Base-by-base conservation (phyloP, 2,113 vertebrate genomes). In the Meleagris gallopavo region DNA sequence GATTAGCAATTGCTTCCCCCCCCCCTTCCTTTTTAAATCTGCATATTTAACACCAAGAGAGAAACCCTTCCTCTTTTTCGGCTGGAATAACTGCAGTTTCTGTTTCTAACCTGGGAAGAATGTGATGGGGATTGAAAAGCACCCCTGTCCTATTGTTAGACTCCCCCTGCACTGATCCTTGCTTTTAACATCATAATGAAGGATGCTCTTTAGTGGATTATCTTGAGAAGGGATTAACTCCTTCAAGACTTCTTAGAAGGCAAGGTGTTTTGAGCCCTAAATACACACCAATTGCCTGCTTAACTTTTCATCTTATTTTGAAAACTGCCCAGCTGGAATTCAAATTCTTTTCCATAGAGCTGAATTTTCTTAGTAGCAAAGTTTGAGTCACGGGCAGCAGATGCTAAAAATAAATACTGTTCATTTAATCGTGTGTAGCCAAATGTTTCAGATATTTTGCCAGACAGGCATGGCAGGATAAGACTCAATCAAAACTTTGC, bases 131-230 rank as follows among this genome's bases (percentile, higher is more conserved):
- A 94, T 97, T 97, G 97, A 98, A 98, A 98, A 98, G 97, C 97
- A 97, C 97, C 98, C 96, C 97, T 94, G 95, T 93, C 96, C 98
- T 97, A 98, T 98, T 98, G 98, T 98, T 97, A 97, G 95, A 90
- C 97, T 97, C 98, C 97, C 97, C 94, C 86, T 90, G 97, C 98
- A 97, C 96, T 98, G 98, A 98, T 98, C 98, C 98, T 96, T 96
- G 98, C 98, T 98, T 98, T 98, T 98, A 98, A 98, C 98, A 98
- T 98, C 98, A 98, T 98, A 98, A 98, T 98, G 98, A 98, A 98
- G 98, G 98, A 98, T 98, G 98, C 97, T 98, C 98, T 98, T 98
- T 98, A 98, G 98, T 98, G 98, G 98, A 98, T 98, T 98, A 98
- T 98, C 98, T 98, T 97, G 98, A 98, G 98, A 98, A 98, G 97